A percentile compares a stretch with the other conserved stretches of the same genome.
Conservation (phyloP, 2,888 invertebrate genomes). For the Drosophila greeni region DNA sequence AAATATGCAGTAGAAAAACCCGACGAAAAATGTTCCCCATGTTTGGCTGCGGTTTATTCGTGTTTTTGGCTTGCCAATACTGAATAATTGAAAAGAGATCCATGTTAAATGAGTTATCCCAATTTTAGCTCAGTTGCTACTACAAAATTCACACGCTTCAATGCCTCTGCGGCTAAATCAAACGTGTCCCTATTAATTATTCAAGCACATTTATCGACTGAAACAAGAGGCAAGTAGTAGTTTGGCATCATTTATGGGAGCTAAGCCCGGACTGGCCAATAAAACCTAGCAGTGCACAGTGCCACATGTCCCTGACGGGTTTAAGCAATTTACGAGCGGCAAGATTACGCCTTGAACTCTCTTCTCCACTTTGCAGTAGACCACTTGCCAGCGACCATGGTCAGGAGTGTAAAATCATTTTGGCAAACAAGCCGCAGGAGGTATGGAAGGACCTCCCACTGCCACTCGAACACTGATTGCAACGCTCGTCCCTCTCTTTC, state of each 20-base stretch:
- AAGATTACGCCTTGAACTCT: conserved; percentile 37
- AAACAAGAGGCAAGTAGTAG: conserved; percentile 5
- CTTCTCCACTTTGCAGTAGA: conserved; percentile 16
- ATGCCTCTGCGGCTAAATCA: conserved; percentile 19
- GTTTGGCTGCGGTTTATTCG: conserved; percentile 15
- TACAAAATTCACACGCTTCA: conserved; percentile 18
- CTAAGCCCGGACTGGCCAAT: conserved; percentile 9
- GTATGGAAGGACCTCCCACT: conserved; percentile 15
- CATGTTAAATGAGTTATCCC: conserved; percentile 16
- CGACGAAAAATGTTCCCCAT: neutral
- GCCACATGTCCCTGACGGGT: conserved; percentile 31
- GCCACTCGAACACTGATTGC: conserved; percentile 33
- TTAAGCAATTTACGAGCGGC: conserved; percentile 41
- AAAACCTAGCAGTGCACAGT: conserved; percentile 4
- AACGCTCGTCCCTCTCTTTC: conserved; percentile 16
- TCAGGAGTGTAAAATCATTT: conserved; percentile 47
- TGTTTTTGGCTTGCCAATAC: neutral
- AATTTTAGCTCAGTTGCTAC: conserved; percentile 4
- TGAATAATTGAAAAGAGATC: conserved; percentile 21
- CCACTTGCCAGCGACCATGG: conserved; percentile 36
- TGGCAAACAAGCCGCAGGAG: conserved; percentile 57
- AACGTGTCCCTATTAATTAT: conserved; percentile 30
- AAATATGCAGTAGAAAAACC: neutral
- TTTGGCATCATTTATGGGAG: neutral
- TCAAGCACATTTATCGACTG: conserved; percentile 25